A percentile compares a stretch with the other conserved stretches of the same genome.
Conservation (phyloP, 2,888 invertebrate species). For the Dioctria rufipes region DNA sequence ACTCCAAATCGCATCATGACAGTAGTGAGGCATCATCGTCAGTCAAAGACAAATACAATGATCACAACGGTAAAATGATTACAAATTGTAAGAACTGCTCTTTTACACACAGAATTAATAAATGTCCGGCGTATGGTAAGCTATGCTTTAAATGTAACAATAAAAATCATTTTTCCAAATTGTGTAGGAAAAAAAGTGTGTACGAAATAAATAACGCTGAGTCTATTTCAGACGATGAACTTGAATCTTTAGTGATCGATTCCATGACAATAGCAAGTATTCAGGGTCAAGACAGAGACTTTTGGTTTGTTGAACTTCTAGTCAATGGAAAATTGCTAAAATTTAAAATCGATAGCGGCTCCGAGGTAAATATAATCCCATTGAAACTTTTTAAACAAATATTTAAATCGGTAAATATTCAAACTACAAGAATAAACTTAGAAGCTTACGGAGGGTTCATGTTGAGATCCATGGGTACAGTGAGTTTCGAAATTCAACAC, state of each 20-base stretch:
- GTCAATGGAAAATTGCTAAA: not conserved
- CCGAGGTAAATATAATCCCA: not conserved
- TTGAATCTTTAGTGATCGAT: too few relatives aligned
- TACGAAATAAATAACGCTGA: not conserved
- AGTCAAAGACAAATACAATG: too few relatives aligned
- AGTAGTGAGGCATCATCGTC: too few relatives aligned
- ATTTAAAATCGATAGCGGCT: too few relatives aligned
- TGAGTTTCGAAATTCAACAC: too few relatives aligned
- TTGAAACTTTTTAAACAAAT: not conserved
- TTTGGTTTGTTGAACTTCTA: conserved; percentile 10
- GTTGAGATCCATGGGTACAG: not conserved
- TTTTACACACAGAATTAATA: not conserved
- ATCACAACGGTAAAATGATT: too few relatives aligned
- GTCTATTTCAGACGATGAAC: too few relatives aligned
- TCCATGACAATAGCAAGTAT: too few relatives aligned
- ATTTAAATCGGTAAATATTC: not conserved
- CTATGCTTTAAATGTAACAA: not conserved
- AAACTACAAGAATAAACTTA: not conserved
- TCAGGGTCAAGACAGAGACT: not conserved
- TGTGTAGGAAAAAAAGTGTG: not conserved
- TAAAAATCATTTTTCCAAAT: too few relatives aligned
- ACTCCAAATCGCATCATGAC: too few relatives aligned
- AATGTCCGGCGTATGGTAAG: conserved; percentile 18
- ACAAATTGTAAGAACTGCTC: too few relatives aligned
- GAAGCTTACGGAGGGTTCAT: not conserved